Conservation (phyloP, 2,113 vertebrate genomes). For the Hipposideros armiger region DNA sequence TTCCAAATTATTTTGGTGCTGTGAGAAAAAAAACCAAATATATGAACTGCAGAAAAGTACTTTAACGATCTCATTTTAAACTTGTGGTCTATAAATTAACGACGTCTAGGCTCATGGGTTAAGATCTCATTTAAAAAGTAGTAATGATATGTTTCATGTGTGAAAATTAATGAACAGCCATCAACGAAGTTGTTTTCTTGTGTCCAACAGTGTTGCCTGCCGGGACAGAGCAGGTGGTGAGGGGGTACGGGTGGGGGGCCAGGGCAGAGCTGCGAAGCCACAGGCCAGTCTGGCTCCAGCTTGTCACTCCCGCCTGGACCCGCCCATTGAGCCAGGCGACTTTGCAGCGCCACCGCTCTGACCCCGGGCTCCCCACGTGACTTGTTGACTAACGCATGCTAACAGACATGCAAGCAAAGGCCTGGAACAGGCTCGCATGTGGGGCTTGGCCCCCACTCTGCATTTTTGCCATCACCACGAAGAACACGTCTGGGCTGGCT, state of each 20-base stretch:
- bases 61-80: neutral
- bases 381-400: neutral
- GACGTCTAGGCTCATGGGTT: neutral
- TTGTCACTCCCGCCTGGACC: fast-evolving
- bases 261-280: neutral
- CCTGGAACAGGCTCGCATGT: too few relatives aligned
- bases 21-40: neutral
- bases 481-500: neutral
- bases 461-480: fast-evolving
- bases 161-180: neutral
- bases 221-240: fast-evolving
- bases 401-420: neutral
- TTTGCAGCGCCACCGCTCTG: fast-evolving
- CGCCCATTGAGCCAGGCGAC: fast-evolving
- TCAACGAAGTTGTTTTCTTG: neutral
- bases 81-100: neutral
- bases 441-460: neutral
- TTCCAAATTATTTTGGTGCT: neutral
- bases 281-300: fast-evolving
- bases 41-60: neutral
- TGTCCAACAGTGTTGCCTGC: neutral
- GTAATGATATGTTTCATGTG: fast-evolving
- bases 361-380: neutral
- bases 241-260: fast-evolving
- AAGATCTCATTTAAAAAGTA: neutral